phyloP scores from a whole-genome alignment of 2,797 vertebrate species.

The Neopelma chrysocephalum region DNA sequence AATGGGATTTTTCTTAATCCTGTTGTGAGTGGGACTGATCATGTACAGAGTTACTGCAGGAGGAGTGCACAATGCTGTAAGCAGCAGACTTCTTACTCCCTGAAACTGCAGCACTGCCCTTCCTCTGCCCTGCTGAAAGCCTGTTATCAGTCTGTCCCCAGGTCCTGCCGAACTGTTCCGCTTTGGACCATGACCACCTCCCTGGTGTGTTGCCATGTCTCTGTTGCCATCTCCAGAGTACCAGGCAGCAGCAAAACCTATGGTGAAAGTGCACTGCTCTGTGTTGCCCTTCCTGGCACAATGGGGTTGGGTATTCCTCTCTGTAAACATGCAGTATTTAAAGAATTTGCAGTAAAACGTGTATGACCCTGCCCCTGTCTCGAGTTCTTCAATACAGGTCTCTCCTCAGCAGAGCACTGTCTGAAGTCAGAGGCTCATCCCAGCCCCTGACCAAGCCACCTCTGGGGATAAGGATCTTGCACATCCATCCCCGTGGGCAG shows the following conservation, averaged over 20 bases:
- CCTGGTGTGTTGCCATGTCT: not conserved
- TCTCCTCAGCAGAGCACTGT: not conserved
- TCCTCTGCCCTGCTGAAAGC: not conserved
- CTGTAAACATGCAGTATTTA: not conserved
- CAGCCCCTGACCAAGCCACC: not conserved
- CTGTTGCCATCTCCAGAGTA: not conserved
- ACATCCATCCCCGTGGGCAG: accelerated
- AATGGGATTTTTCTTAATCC: not conserved
- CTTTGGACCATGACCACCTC: not conserved
- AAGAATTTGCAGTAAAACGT: constrained; percentile 1
- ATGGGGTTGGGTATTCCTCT: not conserved
- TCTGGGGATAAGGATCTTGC: not conserved
- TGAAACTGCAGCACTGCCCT: not conserved
- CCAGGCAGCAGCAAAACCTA: not conserved
- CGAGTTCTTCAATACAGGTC: accelerated
- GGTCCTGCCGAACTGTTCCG: accelerated
- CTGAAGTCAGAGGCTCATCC: not conserved
- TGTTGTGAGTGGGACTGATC: not conserved
- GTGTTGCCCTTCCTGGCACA: not conserved
- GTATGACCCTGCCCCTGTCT: not conserved
- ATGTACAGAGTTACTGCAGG: not conserved
- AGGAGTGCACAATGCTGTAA: not conserved
- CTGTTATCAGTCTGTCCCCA: not conserved
- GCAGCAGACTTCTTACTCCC: not conserved
- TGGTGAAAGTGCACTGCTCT: not conserved